Percentiles rank a stretch among this genome's conserved stretches.
phyloP scores from a whole-genome alignment of 2,888 invertebrate genomes.

The Pharmacophagus antenor region DNA sequence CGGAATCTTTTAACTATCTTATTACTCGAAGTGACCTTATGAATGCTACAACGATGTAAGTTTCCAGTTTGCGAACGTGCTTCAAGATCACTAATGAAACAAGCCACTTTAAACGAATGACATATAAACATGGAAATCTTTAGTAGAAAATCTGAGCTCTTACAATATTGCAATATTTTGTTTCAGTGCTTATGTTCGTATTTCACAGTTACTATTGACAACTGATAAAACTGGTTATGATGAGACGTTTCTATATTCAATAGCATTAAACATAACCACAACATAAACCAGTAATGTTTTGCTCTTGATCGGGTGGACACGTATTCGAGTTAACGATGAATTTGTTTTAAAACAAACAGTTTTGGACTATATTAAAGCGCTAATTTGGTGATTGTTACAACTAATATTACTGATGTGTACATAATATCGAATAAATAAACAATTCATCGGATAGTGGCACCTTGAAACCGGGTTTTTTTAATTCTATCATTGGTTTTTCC shows the following conservation, averaged over 20 bases:
- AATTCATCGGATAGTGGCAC: constrained; percentile 33
- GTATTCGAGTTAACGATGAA: constrained; percentile 8
- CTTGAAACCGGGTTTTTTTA: constrained; percentile 50
- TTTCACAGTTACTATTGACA: constrained; percentile 2
- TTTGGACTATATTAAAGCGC: not conserved
- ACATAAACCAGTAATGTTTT: constrained; percentile 22
- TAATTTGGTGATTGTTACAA: constrained; percentile 15
- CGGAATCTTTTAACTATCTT: not conserved
- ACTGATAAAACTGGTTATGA: constrained; percentile 26
- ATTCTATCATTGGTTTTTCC: constrained; percentile 55
- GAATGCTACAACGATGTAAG: not conserved
- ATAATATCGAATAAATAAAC: constrained; percentile 8
- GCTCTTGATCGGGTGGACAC: constrained; percentile 7
- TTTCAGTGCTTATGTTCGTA: not conserved
- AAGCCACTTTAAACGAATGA: not conserved
- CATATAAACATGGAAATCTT: not conserved
- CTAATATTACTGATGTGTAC: constrained; percentile 4
- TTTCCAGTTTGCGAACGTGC: constrained; percentile 24
- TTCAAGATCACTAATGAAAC: not conserved
- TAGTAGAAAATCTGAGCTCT: not conserved
- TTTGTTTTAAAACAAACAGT: constrained; percentile 11
- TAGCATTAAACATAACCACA: constrained; percentile 15
- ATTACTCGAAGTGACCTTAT: not conserved
- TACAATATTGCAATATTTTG: not conserved
- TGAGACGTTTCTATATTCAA: constrained; percentile 18